A percentile compares a stretch with the other conserved stretches of the same genome.
These are phyloP conservation scores for Amblyraja radiata DNA, from an alignment of 2,797 vertebrate species.

Conservation along the genomic window DNA sequence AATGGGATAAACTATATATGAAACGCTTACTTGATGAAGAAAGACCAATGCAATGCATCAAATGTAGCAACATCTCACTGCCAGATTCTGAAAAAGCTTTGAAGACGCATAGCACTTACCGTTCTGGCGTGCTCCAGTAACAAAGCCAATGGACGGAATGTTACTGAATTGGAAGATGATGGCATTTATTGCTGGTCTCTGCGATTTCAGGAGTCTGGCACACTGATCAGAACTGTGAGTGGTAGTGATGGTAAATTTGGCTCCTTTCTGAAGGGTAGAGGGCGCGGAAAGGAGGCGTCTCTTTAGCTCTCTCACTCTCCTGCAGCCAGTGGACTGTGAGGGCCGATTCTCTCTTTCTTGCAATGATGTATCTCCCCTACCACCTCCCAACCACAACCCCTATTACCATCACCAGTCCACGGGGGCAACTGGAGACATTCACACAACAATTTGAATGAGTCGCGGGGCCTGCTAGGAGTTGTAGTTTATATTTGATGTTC, in stretches of 20 bases:
- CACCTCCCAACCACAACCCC: not conserved
- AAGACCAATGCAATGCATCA: not conserved
- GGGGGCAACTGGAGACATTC: not conserved
- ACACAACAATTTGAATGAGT: not conserved
- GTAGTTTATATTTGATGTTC: not conserved
- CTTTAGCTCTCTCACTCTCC: not conserved
- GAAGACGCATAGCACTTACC: not conserved
- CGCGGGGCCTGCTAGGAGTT: not conserved
- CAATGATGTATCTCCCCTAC: not conserved
- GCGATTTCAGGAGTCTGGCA: not conserved
- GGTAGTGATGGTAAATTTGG: not conserved
- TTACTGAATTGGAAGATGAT: not conserved
- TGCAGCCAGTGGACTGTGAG: conserved; percentile 1
- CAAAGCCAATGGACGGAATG: conserved; percentile 12
- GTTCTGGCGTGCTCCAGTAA: conserved; percentile 19
- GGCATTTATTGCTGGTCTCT: conserved; percentile 2
- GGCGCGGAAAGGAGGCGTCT: too few species aligned
- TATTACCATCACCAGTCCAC: not conserved
- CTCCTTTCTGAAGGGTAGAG: not conserved
- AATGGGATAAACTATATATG: not conserved
- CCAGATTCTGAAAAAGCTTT: not conserved
- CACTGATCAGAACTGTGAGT: not conserved
- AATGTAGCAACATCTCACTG: not conserved
- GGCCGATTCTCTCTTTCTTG: not conserved
- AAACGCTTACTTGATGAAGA: not conserved